Conservation (phyloP, 92 coral and sea anemone species). For the Porites cylindrica region DNA sequence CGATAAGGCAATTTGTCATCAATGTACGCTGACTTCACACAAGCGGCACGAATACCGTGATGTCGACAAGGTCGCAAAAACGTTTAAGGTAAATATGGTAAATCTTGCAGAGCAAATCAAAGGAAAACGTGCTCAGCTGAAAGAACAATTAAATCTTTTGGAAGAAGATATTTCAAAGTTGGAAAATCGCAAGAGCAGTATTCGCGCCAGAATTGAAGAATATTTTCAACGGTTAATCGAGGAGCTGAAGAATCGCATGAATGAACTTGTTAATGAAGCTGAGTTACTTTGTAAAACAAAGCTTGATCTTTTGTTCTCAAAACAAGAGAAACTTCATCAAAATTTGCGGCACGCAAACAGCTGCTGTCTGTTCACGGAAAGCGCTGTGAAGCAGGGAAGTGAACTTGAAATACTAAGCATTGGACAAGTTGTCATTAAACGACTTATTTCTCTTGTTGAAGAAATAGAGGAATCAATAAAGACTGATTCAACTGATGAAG, state of each 20-base stretch:
- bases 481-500: not conserved
- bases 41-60: slow-evolving; percentile 47
- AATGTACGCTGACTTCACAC: slow-evolving; percentile 58
- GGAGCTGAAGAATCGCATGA: slow-evolving; percentile 75
- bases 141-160: slow-evolving; percentile 30
- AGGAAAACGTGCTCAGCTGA: slow-evolving; percentile 49
- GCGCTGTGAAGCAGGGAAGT: slow-evolving; percentile 60
- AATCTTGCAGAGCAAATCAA: slow-evolving; percentile 63
- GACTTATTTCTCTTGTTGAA: slow-evolving; percentile 51
- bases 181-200: slow-evolving; percentile 42
- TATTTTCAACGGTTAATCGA: slow-evolving; percentile 68
- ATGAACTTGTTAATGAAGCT: slow-evolving; percentile 62
- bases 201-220: slow-evolving; percentile 63
- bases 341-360: slow-evolving; percentile 48
- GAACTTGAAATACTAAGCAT: slow-evolving; percentile 72
- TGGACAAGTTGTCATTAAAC: slow-evolving; percentile 55
- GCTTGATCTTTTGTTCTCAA: slow-evolving; percentile 59
- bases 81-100: slow-evolving; percentile 60
- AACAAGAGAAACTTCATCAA: slow-evolving; percentile 49
- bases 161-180: slow-evolving; percentile 54
- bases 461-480: slow-evolving; percentile 34
- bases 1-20: slow-evolving; percentile 54
- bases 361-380: slow-evolving; percentile 72
- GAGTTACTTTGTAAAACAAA: slow-evolving; percentile 53
- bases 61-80: slow-evolving; percentile 47